These are phyloP conservation scores for Gobius niger DNA, from an alignment of 2,113 vertebrate genomes.

Conservation along the genomic window DNA sequence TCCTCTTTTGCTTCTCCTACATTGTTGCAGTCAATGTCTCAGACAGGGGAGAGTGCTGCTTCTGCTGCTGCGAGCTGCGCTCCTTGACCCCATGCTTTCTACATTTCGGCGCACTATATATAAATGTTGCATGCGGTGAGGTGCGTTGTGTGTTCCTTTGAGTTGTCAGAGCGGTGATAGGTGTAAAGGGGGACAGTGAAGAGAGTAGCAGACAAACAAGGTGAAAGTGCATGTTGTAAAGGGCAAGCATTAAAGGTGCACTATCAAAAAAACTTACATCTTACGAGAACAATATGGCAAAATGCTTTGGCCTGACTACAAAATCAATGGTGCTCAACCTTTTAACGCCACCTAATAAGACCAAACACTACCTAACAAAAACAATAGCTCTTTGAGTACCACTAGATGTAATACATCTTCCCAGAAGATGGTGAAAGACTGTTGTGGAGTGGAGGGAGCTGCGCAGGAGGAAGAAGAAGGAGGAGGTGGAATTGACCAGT, in stretches of 20 bases:
- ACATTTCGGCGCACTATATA: slow-evolving; percentile 30
- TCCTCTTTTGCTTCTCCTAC: slow-evolving; percentile 57
- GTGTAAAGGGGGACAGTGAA: slow-evolving; percentile 51
- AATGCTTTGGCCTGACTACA: too few relatives aligned
- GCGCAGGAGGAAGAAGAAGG: too few relatives aligned
- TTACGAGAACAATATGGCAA: too few relatives aligned
- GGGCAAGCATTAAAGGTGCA: slow-evolving; percentile 40
- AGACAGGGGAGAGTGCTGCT: slow-evolving; percentile 36
- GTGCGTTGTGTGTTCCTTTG: slow-evolving; percentile 24
- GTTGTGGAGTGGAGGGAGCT: too few relatives aligned
- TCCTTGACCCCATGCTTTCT: slow-evolving; percentile 19
- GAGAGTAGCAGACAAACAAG: slow-evolving; percentile 71
- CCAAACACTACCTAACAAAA: too few relatives aligned
- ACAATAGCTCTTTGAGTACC: too few relatives aligned
- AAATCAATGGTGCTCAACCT: too few relatives aligned
- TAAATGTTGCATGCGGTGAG: slow-evolving; percentile 39
- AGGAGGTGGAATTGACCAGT: too few relatives aligned
- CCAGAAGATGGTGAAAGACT: too few relatives aligned
- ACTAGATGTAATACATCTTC: too few relatives aligned
- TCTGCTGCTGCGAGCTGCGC: slow-evolving; percentile 5
- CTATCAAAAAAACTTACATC: neutral
- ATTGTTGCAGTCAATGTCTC: slow-evolving; percentile 62
- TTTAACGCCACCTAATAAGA: too few relatives aligned
- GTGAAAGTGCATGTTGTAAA: slow-evolving; percentile 56
- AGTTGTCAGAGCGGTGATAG: slow-evolving; percentile 64